Conservation (phyloP, 2,888 invertebrate genomes). For the Cancer borealis region DNA sequence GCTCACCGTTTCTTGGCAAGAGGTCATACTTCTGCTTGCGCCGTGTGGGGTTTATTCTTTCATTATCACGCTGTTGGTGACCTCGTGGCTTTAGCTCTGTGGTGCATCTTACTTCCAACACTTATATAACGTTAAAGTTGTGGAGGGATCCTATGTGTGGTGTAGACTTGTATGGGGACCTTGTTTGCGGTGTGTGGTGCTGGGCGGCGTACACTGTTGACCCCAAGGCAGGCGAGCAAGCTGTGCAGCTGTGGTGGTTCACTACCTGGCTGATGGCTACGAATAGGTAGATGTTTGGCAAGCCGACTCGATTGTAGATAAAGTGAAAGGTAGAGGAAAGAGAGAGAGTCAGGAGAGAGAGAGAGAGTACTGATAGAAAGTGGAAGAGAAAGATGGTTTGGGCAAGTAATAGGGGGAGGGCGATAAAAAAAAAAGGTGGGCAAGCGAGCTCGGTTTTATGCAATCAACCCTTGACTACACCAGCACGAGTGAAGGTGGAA, state of each 20-base stretch:
- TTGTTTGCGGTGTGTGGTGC: not conserved
- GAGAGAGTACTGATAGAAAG: not conserved
- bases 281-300: not conserved
- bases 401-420: not conserved
- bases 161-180: not conserved
- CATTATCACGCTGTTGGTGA: constrained; percentile 3
- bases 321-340: not conserved
- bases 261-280: not conserved
- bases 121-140: not conserved
- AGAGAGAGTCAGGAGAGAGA: not conserved
- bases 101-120: not conserved
- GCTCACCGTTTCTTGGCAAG: not conserved
- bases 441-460: constrained; percentile 4
- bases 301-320: not conserved
- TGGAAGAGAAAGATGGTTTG: not conserved
- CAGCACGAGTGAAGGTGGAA: not conserved
- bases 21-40: not conserved
- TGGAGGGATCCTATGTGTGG: not conserved
- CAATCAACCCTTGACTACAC: constrained; percentile 27
- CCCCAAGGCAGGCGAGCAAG: not conserved
- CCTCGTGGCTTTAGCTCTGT: not conserved
- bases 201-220: not conserved
- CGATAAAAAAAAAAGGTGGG: constrained; percentile 22
- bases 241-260: not conserved
- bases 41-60: not conserved